Evolutionary conservation across 2,888 invertebrate species (phyloP).

Genomic region (Apamea epomidion): DNA sequence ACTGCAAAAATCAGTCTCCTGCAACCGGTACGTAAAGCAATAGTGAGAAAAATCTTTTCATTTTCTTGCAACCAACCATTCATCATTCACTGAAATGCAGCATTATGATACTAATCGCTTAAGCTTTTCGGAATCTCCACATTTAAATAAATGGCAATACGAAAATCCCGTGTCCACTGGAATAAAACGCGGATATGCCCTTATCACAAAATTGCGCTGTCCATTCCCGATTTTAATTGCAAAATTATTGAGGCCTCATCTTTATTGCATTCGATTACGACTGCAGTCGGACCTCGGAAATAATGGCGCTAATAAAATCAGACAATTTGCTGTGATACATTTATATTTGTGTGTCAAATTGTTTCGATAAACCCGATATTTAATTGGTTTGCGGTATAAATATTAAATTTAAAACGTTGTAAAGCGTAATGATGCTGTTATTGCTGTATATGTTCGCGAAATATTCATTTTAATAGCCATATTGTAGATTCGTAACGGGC

Average conservation of each 20-base stretch:
- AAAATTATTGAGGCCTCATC: slow-evolving; percentile 70
- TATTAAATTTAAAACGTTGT: slow-evolving; percentile 51
- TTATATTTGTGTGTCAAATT: slow-evolving; percentile 50
- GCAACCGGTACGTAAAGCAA: neutral
- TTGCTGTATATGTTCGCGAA: slow-evolving; percentile 24
- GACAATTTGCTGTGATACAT: slow-evolving; percentile 45
- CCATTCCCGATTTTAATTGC: slow-evolving; percentile 72
- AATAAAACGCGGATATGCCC: slow-evolving; percentile 31
- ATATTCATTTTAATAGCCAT: slow-evolving; percentile 48
- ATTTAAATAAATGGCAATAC: slow-evolving; percentile 34
- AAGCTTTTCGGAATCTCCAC: slow-evolving; percentile 26
- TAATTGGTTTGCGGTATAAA: slow-evolving; percentile 52
- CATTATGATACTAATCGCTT: slow-evolving; percentile 34
- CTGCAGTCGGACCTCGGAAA: slow-evolving; percentile 45
- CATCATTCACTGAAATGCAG: neutral
- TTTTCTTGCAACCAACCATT: slow-evolving; percentile 8
- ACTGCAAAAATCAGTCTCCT: neutral
- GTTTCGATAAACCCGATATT: slow-evolving; percentile 53
- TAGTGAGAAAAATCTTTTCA: slow-evolving; percentile 8
- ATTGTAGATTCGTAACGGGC: slow-evolving; percentile 16
- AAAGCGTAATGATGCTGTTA: slow-evolving; percentile 38
- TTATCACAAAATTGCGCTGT: slow-evolving; percentile 55
- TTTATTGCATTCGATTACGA: slow-evolving; percentile 61
- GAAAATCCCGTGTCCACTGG: slow-evolving; percentile 5
- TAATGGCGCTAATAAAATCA: slow-evolving; percentile 63